phyloP scores from a whole-genome alignment of 2,797 vertebrate genomes.

The Hoplostethus atlanticus region DNA sequence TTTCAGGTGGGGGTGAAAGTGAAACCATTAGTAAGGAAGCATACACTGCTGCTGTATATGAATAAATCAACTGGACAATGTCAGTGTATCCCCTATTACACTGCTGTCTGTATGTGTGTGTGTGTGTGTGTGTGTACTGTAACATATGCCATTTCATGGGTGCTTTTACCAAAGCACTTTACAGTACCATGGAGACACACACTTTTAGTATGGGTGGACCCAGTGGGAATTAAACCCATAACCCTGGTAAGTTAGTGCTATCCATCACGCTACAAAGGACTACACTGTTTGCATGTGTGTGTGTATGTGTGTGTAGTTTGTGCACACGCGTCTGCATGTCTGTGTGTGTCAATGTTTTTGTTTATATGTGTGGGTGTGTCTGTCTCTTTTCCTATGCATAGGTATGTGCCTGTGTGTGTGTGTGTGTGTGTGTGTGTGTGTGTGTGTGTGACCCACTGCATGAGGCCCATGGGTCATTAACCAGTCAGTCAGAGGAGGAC shows the following conservation, averaged over 20 bases:
- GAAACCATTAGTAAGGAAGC: slow-evolving; percentile 69
- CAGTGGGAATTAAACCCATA: slow-evolving; percentile 12
- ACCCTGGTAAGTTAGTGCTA: neutral
- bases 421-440: slow-evolving; percentile 8
- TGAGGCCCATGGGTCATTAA: slow-evolving; percentile 60
- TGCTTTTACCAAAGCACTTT: slow-evolving; percentile 25
- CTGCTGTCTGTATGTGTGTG: slow-evolving; percentile 7
- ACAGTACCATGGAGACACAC: neutral
- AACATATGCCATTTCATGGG: slow-evolving; percentile 1
- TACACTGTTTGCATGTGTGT: slow-evolving; percentile 24
- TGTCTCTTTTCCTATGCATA: neutral
- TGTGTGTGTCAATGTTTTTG: slow-evolving; percentile 7
- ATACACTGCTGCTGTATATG: slow-evolving; percentile 49
- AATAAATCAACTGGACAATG: slow-evolving; percentile 60
- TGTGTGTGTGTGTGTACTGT: slow-evolving; percentile 7
- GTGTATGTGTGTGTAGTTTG: neutral
- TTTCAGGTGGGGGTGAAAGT: slow-evolving; percentile 68
- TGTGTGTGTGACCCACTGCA: slow-evolving; percentile 24
- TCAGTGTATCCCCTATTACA: slow-evolving; percentile 23
- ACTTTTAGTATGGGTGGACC: slow-evolving; percentile 2
- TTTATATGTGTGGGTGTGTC: slow-evolving; percentile 22
- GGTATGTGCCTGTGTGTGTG: slow-evolving; percentile 20
- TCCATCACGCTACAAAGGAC: slow-evolving; percentile 17
- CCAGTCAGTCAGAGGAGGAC: slow-evolving; percentile 64
- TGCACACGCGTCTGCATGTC: neutral